These are phyloP conservation scores for Linyphia triangularis DNA, from an alignment of 2,888 invertebrate genomes.

Conservation along the genomic window DNA sequence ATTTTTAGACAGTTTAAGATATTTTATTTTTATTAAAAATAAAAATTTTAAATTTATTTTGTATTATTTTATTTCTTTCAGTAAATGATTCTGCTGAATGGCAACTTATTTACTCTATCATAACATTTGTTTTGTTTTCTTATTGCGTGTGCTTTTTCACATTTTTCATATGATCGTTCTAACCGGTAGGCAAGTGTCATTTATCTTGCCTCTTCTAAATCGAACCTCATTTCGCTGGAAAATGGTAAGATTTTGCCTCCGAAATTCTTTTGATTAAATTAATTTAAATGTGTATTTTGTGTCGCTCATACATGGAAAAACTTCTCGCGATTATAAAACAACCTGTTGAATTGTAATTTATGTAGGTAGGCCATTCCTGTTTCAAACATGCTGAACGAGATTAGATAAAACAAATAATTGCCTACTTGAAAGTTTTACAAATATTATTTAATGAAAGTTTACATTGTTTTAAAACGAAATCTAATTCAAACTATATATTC, in stretches of 20 bases:
- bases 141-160: neutral
- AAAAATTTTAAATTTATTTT: too few species aligned
- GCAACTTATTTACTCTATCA: neutral
- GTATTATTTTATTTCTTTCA: neutral
- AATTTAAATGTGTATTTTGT: too few species aligned
- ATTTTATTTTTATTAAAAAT: too few species aligned
- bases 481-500: too few species aligned
- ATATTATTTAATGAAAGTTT: too few species aligned
- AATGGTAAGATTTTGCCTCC: neutral
- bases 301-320: too few species aligned
- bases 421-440: too few species aligned
- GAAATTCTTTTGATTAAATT: neutral
- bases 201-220: slow-evolving; percentile 8
- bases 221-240: slow-evolving; percentile 4
- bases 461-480: too few species aligned
- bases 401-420: too few species aligned
- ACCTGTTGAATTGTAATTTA: neutral
- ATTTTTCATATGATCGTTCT: slow-evolving; percentile 3
- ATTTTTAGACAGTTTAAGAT: too few species aligned
- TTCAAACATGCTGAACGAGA: too few species aligned
- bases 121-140: neutral
- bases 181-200: neutral
- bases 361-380: too few species aligned
- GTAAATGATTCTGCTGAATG: neutral
- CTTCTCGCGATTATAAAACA: neutral